phyloP scores from a whole-genome alignment of 2,797 vertebrate genomes.

The Enteromius fasciolatus region DNA sequence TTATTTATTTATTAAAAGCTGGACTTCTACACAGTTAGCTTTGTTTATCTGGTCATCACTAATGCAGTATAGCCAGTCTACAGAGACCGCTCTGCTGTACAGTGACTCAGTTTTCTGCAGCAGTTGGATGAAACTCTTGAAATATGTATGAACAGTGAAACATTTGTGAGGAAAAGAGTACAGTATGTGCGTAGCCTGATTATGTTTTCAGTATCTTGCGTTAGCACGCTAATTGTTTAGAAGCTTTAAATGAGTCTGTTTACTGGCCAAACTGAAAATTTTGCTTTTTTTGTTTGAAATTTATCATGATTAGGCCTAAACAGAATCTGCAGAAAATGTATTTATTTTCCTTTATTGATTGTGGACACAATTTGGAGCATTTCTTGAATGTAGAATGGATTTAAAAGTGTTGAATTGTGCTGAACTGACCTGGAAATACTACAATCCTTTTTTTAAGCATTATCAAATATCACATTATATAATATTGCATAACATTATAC shows the following conservation, averaged over 20 bases:
- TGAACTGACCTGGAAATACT: not conserved
- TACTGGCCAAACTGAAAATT: not conserved
- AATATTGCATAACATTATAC: not conserved
- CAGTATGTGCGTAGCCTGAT: not conserved
- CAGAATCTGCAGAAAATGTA: not conserved
- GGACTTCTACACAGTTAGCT: slow-evolving; percentile 1
- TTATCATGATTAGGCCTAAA: not conserved
- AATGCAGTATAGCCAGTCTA: slow-evolving; percentile 24
- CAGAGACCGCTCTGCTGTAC: slow-evolving; percentile 16
- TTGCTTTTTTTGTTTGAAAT: not conserved
- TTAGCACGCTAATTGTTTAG: not conserved
- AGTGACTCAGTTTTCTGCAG: not conserved
- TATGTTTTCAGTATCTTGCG: not conserved
- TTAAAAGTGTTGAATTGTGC: not conserved
- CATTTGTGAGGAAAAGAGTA: not conserved
- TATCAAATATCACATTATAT: not conserved
- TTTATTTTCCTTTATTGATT: not conserved
- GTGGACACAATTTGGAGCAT: not conserved
- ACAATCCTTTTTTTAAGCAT: too few relatives aligned
- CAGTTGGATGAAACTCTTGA: not conserved
- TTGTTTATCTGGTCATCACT: slow-evolving; percentile 30
- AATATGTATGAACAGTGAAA: slow-evolving; percentile 28
- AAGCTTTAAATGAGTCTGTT: not conserved
- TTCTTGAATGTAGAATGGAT: not conserved
- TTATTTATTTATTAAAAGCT: not conserved